These are phyloP conservation scores for Spondyliosoma cantharus DNA, from an alignment of 2,797 vertebrate species.

Conservation along the genomic window DNA sequence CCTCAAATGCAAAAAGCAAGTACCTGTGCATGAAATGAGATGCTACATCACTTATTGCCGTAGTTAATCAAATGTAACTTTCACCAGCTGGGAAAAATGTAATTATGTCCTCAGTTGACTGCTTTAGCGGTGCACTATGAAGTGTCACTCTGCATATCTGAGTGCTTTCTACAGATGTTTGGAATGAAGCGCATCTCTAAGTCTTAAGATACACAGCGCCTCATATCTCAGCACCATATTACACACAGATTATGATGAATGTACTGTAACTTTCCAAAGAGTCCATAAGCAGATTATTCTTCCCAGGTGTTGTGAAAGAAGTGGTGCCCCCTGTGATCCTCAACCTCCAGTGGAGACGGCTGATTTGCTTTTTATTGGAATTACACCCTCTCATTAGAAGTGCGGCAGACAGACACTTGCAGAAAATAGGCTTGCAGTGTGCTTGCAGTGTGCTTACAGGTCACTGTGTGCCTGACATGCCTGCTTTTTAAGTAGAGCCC, in stretches of 20 bases:
- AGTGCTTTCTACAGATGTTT: conserved; percentile 1
- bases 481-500: conserved; percentile 70
- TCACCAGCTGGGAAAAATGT: conserved; percentile 39
- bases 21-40: conserved; percentile 25
- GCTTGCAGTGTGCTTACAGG: conserved; percentile 42
- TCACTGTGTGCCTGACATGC: conserved; percentile 53
- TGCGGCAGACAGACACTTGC: conserved; percentile 52
- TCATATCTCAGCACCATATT: conserved; percentile 5
- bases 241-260: background rate
- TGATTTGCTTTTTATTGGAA: conserved; percentile 58
- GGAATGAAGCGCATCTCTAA: conserved; percentile 25
- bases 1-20: conserved; percentile 20
- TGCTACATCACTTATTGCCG: conserved; percentile 13
- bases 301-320: conserved; percentile 20
- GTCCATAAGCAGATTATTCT: background rate
- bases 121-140: conserved; percentile 28
- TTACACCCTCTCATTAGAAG: conserved; percentile 68
- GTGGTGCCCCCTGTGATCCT: conserved; percentile 31
- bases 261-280: background rate
- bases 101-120: conserved; percentile 46
- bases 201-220: background rate
- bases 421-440: conserved; percentile 49
- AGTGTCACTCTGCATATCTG: conserved; percentile 13
- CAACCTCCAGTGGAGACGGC: conserved; percentile 40
- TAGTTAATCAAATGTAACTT: conserved; percentile 40